Conservation (phyloP, 2,888 invertebrate genomes). For the Troglohyphantes excavatus region DNA sequence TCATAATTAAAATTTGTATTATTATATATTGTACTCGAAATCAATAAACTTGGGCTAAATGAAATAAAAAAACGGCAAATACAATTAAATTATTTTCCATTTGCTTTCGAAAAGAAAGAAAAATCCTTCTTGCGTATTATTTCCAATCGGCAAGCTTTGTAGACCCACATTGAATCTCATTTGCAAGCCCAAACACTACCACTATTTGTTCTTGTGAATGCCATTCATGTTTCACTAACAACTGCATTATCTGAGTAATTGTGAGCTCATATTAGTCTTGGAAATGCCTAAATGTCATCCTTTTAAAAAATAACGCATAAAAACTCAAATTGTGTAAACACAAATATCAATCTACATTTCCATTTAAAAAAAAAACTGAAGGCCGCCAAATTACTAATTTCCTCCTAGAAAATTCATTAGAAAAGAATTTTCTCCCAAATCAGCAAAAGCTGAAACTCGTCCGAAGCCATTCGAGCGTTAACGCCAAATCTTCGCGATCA, state of each 20-base stretch:
- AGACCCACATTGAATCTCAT: too few species aligned
- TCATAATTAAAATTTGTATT: too few species aligned
- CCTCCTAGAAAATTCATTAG: neutral
- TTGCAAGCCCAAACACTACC: too few species aligned
- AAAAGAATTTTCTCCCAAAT: slow-evolving; percentile 7
- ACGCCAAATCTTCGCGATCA: slow-evolving; percentile 37
- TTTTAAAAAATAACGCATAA: neutral
- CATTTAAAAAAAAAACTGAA: neutral
- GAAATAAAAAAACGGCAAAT: neutral
- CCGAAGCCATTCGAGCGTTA: slow-evolving; percentile 2
- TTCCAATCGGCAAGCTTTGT: neutral
- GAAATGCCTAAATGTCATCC: too few species aligned
- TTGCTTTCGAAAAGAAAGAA: neutral
- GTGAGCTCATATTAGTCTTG: too few species aligned
- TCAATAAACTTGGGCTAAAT: neutral
- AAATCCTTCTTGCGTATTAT: neutral
- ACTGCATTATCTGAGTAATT: too few species aligned
- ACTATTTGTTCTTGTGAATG: too few species aligned
- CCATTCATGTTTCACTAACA: too few species aligned
- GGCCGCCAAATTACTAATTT: neutral
- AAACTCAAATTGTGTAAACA: neutral
- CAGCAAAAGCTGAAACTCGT: neutral
- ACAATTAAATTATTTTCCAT: neutral
- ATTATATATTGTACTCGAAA: too few species aligned
- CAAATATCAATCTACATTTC: neutral